phyloP scores from a whole-genome alignment of 2,888 invertebrate genomes.

The Orthosia cruda region DNA sequence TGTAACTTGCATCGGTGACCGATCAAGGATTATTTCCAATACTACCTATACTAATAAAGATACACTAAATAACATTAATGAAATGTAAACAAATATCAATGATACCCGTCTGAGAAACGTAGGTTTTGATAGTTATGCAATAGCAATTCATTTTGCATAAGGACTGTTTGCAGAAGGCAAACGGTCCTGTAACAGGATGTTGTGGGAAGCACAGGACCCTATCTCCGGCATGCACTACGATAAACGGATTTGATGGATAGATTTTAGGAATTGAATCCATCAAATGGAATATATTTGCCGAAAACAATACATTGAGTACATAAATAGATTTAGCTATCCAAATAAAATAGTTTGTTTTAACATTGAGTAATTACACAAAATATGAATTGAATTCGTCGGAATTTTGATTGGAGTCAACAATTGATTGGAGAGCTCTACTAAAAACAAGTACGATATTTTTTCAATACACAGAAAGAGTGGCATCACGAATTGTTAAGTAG shows the following conservation, averaged over 20 bases:
- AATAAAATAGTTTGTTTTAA: constrained; percentile 11
- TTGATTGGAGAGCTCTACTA: background rate
- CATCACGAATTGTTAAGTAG: background rate
- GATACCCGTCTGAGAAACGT: background rate
- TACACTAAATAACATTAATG: background rate
- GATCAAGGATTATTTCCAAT: background rate
- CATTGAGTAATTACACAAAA: background rate
- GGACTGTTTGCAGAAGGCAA: constrained; percentile 29
- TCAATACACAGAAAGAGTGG: too few relatives aligned
- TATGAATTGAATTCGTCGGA: background rate
- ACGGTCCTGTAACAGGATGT: background rate
- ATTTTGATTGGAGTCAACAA: background rate
- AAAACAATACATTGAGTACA: constrained; percentile 14
- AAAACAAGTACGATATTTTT: too few relatives aligned
- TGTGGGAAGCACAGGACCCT: background rate
- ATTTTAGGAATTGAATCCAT: constrained; percentile 27
- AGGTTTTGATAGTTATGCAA: constrained; percentile 15
- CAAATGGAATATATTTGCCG: constrained; percentile 14
- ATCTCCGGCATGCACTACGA: constrained; percentile 33
- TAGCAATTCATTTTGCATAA: constrained; percentile 19
- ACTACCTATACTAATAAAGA: background rate
- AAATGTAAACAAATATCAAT: constrained; percentile 33
- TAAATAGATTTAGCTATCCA: background rate
- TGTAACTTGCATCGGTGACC: background rate
- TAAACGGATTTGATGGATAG: constrained; percentile 50